Base-by-base conservation (phyloP, 2,888 invertebrate genomes). In the Drosophila eohydei region DNA sequence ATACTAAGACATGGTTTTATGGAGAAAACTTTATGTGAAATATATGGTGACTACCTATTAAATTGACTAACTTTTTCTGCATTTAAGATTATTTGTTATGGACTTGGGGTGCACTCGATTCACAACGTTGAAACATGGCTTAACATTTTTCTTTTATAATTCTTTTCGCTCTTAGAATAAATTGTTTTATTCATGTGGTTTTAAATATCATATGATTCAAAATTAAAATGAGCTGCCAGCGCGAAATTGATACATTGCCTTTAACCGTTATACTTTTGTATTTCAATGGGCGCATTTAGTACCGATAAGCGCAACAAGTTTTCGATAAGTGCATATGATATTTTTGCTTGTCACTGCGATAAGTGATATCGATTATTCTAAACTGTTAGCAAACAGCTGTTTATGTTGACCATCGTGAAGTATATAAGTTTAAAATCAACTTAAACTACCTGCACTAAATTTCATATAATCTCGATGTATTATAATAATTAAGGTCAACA, bases 301-400 rank as follows among this genome's bases (percentile, higher is more conserved):
- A 32, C 16, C 50, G 32, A 34, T 26, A 36, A 34, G 51, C 51
- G 51, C 36, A 36, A 52, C 36, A 26, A 0, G 51, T 26, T 52
- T 26, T 52, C 36, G 51, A 52, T 52, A 21, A 52, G 36, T 36
- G 4, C 9, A 2, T 50, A 11, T 34, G n/a, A 6, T 11, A 21
- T n/a, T 16, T 6, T 4, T 36, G 12, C 21, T 14, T 9, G 2
- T 12, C 14, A 54, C 28, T 34, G 34, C 32, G 12, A 34, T 50
- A 36, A 7, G 30, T n/a, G 2, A 0, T 32, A 38, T 51, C 58
- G 50, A 58, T 38, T 16, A 26, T 16, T 21, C 7, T 6, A 34
- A 30, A 2, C 32, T 48, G 9, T n/a, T 30, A 38, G 16, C 16
- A 36, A 67, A 6, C 70, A 67, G 70, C 70, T 67, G 67, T n/a